phyloP scores from a whole-genome alignment of 2,888 invertebrate genomes.

The Andrena camellia region DNA sequence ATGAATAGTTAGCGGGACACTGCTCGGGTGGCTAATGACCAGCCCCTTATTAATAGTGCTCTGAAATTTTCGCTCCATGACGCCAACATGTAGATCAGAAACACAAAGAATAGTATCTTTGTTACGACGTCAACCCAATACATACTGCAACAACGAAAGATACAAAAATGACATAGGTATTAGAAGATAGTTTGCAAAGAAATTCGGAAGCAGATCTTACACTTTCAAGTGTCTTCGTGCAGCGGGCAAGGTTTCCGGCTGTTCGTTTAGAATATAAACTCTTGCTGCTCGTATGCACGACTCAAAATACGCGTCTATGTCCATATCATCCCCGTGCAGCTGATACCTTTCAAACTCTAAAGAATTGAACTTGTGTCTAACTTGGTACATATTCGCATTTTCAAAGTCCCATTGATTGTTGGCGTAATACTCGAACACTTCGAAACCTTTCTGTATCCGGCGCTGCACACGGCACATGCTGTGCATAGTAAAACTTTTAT shows the following conservation, averaged over 20 bases:
- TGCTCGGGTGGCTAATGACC: constrained; percentile 62
- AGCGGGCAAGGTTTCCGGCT: constrained; percentile 92
- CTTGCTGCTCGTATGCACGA: constrained; percentile 93
- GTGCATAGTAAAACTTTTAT: constrained; percentile 48
- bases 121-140: constrained; percentile 93
- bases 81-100: constrained; percentile 86
- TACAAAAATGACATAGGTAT: constrained; percentile 9
- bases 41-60: constrained; percentile 73
- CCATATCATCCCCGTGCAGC: constrained; percentile 90
- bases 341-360: constrained; percentile 89
- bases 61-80: constrained; percentile 81
- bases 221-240: constrained; percentile 92
- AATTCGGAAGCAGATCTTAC: constrained; percentile 86
- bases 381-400: constrained; percentile 88
- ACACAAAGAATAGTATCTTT: constrained; percentile 89
- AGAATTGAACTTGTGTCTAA: constrained; percentile 88
- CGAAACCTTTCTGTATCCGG: constrained; percentile 94
- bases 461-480: constrained; percentile 94
- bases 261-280: constrained; percentile 93
- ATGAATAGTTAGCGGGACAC: constrained; percentile 52
- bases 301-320: constrained; percentile 93
- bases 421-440: constrained; percentile 96
- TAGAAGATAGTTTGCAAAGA: neutral
- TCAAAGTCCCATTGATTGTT: constrained; percentile 96
- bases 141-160: constrained; percentile 90